Conservation (phyloP, 2,888 invertebrate genomes). For the Cantharis lateralis region DNA sequence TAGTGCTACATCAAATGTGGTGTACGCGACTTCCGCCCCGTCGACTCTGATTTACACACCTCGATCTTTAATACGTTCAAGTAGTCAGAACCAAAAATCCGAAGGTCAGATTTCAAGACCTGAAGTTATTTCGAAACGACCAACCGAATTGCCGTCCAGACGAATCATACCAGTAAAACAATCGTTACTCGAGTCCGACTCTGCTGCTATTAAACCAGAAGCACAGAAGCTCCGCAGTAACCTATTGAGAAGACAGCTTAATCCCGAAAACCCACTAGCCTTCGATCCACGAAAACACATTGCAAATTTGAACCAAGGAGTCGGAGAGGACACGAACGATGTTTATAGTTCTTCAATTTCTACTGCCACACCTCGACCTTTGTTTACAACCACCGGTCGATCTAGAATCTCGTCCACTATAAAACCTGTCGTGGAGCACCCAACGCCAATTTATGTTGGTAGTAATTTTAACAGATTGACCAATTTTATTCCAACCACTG, state of each 20-base stretch:
- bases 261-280: slow-evolving; percentile 60
- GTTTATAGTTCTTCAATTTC: slow-evolving; percentile 71
- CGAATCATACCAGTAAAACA: slow-evolving; percentile 42
- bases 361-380: slow-evolving; percentile 66
- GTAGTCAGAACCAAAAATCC: slow-evolving; percentile 38
- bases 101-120: slow-evolving; percentile 52
- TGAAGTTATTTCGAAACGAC: slow-evolving; percentile 44
- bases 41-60: slow-evolving; percentile 42
- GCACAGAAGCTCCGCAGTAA: slow-evolving; percentile 60
- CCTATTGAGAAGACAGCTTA: slow-evolving; percentile 65
- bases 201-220: slow-evolving; percentile 57
- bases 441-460: slow-evolving; percentile 2
- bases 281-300: slow-evolving; percentile 60
- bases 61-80: slow-evolving; percentile 39
- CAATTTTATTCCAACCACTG: slow-evolving; percentile 37
- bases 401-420: slow-evolving; percentile 56
- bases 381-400: slow-evolving; percentile 67
- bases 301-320: slow-evolving; percentile 62
- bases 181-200: slow-evolving; percentile 50
- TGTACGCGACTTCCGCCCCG: slow-evolving; percentile 51
- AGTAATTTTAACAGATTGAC: slow-evolving; percentile 25
- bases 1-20: slow-evolving; percentile 47
- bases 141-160: slow-evolving; percentile 47
- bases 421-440: not conserved
- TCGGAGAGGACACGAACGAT: slow-evolving; percentile 69